Evolutionary conservation across 2,113 vertebrate species (phyloP).

Genomic region (Phodopus roborovskii): DNA sequence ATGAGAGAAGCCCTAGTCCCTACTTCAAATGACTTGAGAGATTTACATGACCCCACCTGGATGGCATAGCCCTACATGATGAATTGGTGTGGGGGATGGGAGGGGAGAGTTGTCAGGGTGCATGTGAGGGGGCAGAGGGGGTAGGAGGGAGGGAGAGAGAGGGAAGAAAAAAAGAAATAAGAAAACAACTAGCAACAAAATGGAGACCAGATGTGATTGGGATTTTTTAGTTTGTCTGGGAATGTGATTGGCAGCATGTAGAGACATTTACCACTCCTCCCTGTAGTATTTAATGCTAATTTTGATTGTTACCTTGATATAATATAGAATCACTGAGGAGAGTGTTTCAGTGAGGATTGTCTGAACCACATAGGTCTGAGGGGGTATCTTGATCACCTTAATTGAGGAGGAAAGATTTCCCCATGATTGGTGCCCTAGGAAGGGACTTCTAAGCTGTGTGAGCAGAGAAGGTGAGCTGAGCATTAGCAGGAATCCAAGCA

Average conservation of each 20-base stretch:
- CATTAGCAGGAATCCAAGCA: not conserved
- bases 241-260: not conserved
- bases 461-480: not conserved
- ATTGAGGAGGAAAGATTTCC: not conserved
- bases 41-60: no score
- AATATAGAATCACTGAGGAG: not conserved
- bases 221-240: not conserved
- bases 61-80: no score
- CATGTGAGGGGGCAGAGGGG: no score
- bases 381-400: not conserved
- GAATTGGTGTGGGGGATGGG: no score
- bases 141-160: no score
- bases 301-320: not conserved
- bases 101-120: no score
- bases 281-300: not conserved
- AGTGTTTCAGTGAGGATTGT: not conserved
- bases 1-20: no score
- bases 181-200: no score
- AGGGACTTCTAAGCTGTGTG: not conserved
- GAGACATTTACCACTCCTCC: not conserved
- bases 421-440: not conserved
- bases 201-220: not conserved
- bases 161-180: no score
- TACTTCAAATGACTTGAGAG: no score
- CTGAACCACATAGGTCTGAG: not conserved